These are phyloP conservation scores for Pyrgus malvae DNA, from an alignment of 2,888 invertebrate genomes.

Conservation along the genomic window DNA sequence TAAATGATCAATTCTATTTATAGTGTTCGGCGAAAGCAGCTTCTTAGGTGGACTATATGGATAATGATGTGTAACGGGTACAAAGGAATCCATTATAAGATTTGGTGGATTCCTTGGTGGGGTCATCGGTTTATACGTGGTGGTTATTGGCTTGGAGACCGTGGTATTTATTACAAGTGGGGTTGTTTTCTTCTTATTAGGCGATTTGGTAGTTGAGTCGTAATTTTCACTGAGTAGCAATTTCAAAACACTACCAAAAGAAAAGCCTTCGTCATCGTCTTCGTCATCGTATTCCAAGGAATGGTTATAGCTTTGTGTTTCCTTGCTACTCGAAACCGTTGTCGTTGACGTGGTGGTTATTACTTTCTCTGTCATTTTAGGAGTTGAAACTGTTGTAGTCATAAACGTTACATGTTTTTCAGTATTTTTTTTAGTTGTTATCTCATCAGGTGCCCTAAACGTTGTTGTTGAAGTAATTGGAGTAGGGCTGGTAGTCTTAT, in stretches of 20 bases:
- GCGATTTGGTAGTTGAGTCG: slow-evolving; percentile 53
- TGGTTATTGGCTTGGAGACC: slow-evolving; percentile 21
- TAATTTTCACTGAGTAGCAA: slow-evolving; percentile 79
- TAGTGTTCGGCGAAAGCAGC: slow-evolving; percentile 45
- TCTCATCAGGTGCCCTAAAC: neutral
- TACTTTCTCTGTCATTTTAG: slow-evolving; percentile 26
- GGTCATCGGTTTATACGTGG: slow-evolving; percentile 28
- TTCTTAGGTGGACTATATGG: slow-evolving; percentile 51
- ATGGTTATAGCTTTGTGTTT: slow-evolving; percentile 35
- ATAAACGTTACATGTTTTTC: neutral
- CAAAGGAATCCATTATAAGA: slow-evolving; percentile 47
- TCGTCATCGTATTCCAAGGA: slow-evolving; percentile 65
- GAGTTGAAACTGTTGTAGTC: slow-evolving; percentile 19
- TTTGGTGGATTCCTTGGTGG: slow-evolving; percentile 35
- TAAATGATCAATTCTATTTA: slow-evolving; percentile 70
- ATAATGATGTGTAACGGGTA: slow-evolving; percentile 51
- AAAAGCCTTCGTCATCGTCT: slow-evolving; percentile 76
- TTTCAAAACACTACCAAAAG: slow-evolving; percentile 83
- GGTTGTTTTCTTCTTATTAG: slow-evolving; percentile 33
- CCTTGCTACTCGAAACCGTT: neutral
- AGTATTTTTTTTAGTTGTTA: slow-evolving; percentile 7
- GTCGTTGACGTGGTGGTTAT: slow-evolving; percentile 31
- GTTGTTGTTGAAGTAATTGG: neutral
- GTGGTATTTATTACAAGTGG: slow-evolving; percentile 1
- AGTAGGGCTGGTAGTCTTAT: neutral